Evolutionary conservation across 2,113 vertebrate species (phyloP), one percentile per base, ranked within the genome.

Genomic region (Pagrus major): DNA sequence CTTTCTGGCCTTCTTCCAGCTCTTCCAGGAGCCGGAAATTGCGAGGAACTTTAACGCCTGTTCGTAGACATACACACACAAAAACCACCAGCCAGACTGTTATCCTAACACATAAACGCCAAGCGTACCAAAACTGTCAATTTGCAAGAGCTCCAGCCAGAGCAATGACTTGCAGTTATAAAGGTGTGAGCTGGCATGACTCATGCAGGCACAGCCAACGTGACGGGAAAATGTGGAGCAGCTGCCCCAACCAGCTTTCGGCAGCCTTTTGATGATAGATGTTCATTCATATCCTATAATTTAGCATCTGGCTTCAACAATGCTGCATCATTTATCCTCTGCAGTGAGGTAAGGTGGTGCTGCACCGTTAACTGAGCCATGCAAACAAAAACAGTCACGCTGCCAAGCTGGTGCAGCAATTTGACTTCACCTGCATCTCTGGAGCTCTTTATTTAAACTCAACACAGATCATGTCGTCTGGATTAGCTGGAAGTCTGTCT

Each of bases 11-110:
- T 95, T 98, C 97, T 93, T 98, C 97, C 91, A 99, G 95, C 95
- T 98, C 97, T 93, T 98, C 97, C 94, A 98, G 94, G 90, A 99
- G 96, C 93, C 97, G 97, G 94, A 99, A 99, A 96, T 99, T 99
- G 92, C 97, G 97, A 93, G 97, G 97, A 95, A 99, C 97, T 95
- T 96, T 97, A 92, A 98, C 96, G 93, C 95, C 97, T 98, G 86
- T 70, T 55, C n/a, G 71, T 58, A 75, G 49, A 56, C 63, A 58
- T 42, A 85, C 42, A 74, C 35, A 77, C 44, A 41, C 42, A 44
- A 44, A 44, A 41, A 3, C 9, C 35, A 42, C n/a, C 55, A 37
- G 33, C 23, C 0, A 71, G 31, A 29, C 33, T 16, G 49, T 84
- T 27, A 81, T 0, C 6, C 6, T 37, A 20, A 44, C 21, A 51